A percentile compares a stretch with the other conserved stretches of the same genome.
Conservation (phyloP, 2,113 vertebrate genomes). For the Labrus mixtus region DNA sequence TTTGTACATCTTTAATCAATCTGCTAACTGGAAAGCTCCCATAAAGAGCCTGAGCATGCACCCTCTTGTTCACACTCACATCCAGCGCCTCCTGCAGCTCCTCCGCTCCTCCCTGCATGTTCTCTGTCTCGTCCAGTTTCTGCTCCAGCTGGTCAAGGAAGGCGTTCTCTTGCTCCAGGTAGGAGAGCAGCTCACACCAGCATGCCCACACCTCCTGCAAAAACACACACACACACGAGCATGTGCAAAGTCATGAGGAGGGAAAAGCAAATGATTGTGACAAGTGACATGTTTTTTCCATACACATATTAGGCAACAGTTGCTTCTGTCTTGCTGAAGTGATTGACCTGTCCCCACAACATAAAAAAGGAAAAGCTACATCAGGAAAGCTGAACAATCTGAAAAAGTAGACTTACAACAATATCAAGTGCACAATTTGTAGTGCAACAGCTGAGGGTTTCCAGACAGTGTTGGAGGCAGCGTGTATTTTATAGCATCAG, state of each 20-base stretch:
- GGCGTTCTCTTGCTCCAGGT: constrained; percentile 92
- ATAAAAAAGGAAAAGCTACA: too few species aligned
- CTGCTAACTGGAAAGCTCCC: not conserved
- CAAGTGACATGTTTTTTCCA: not conserved
- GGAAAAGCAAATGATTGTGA: too few species aligned
- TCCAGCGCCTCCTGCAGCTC: constrained; percentile 89
- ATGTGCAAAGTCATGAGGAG: not conserved
- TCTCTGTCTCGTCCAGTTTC: constrained; percentile 91
- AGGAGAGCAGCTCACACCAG: constrained; percentile 93
- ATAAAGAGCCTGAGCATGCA: not conserved
- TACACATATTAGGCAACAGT: constrained; percentile 7
- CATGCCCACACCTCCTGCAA: constrained; percentile 97
- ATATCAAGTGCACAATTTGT: too few species aligned
- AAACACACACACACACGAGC: constrained; percentile 26
- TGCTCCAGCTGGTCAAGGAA: constrained; percentile 93
- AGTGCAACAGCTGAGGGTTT: too few species aligned
- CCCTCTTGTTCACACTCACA: constrained; percentile 84
- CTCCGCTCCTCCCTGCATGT: constrained; percentile 88
- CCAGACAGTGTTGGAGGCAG: not conserved
- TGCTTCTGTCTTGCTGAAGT: not conserved
- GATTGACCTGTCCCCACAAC: too few species aligned
- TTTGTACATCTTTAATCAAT: too few species aligned
- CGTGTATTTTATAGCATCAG: not conserved
- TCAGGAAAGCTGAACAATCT: too few species aligned
- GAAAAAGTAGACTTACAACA: too few species aligned